Percentiles rank a stretch among this genome's conserved stretches.
Evolutionary conservation across 1,140 invertebrate species (phyloP).

Genomic region (Ganaspis sp.): DNA sequence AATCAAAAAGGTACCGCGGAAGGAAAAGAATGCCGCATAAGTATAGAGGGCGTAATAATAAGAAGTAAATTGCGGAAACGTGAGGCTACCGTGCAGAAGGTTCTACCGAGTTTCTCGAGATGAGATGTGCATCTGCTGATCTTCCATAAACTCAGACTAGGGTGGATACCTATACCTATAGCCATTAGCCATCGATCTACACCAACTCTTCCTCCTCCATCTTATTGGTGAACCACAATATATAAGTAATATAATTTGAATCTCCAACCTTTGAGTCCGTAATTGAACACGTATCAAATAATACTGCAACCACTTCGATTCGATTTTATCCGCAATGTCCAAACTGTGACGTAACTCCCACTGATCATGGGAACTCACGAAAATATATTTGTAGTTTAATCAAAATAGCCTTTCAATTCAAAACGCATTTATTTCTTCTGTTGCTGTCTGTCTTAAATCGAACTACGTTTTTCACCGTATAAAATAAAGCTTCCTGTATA

Average conservation of each 20-base stretch:
- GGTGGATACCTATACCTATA: background rate
- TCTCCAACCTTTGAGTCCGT: constrained; percentile 58
- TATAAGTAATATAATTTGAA: constrained; percentile 76
- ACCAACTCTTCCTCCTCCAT: background rate
- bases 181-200: constrained; percentile 11
- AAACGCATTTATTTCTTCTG: no score
- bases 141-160: background rate
- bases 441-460: no score
- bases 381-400: background rate
- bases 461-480: no score
- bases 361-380: background rate
- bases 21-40: constrained; percentile 68
- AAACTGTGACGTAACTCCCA: constrained; percentile 33
- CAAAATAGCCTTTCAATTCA: no score
- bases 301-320: constrained; percentile 74
- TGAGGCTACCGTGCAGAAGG: constrained; percentile 74
- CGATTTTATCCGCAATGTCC: constrained; percentile 71
- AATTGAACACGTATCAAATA: constrained; percentile 76
- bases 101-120: constrained; percentile 32
- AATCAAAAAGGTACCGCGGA: constrained; percentile 33
- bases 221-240: constrained; percentile 30
- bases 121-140: constrained; percentile 30
- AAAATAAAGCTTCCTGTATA: no score
- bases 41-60: constrained; percentile 74
- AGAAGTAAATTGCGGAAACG: constrained; percentile 76